Evolutionary conservation across 2,113 vertebrate genomes (phyloP).

Genomic region (Puntigrus tetrazona): DNA sequence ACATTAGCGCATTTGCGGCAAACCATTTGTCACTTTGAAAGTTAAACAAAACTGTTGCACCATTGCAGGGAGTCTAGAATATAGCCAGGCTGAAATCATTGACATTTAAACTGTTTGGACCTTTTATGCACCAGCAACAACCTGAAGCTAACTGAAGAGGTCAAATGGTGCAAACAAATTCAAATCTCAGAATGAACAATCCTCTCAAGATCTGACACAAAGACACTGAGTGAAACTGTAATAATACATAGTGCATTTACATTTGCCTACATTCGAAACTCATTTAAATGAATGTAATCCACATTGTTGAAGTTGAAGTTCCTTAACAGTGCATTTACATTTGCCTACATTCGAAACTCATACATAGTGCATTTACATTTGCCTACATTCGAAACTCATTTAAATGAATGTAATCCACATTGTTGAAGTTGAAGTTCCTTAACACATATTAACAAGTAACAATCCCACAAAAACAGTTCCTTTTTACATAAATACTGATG

Average conservation of each 20-base stretch:
- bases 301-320: neutral
- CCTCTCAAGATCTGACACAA: neutral
- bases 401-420: neutral
- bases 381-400: neutral
- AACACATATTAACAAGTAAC: neutral
- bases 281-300: neutral
- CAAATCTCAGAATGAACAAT: neutral
- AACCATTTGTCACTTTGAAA: neutral
- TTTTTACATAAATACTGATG: neutral
- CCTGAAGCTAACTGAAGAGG: neutral
- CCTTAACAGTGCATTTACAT: no score
- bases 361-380: neutral
- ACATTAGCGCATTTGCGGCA: neutral
- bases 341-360: no score
- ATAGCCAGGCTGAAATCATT: neutral
- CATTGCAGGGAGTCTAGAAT: neutral
- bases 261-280: neutral
- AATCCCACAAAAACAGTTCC: neutral
- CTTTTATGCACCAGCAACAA: neutral
- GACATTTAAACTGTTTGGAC: neutral
- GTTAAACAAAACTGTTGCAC: neutral
- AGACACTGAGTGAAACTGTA: neutral
- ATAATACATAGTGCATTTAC: neutral
- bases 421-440: neutral
- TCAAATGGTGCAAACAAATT: neutral